Base-by-base conservation (phyloP, 1,140 invertebrate species). In the Penaeus indicus region DNA sequence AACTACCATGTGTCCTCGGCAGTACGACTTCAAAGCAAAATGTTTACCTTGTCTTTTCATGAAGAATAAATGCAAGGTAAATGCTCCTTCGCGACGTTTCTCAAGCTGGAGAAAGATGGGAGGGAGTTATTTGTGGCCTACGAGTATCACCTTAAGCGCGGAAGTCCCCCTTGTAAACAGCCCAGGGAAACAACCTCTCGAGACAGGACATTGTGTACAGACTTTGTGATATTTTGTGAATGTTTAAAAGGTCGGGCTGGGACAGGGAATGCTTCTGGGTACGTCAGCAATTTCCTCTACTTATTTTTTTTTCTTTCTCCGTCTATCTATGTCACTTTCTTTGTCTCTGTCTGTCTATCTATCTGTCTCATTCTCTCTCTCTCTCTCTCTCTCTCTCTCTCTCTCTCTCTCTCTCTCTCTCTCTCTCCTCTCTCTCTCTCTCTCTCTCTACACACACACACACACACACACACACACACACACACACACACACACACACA, bases 361-460 rank as follows among this genome's bases (percentile, higher is more conserved):
- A 21, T 19, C 54, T 47, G 16, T 38, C 25, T 42, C 60, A n/a
- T 18, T 42, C 7, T 19, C 21, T 80, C 78, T 21, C 0, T 80
- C 38, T 80, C 18, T 27, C 61, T 18, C 47, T 22, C 8, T 38
- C n/a, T 8, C 75, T 38, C 54, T 27, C 54, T 38, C 75, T 54
- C 54, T 32, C 75, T 38, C 21, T 54, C 38, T 22, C 78, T 25
- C 75, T 78, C 47, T n/a, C 27, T 38, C 22, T 47, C 47, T 60
- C 42, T 80, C 78, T 27, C 60, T 60, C 38, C 77, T 79, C 77
- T 60, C 60, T 60, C 77, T 79, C 77, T 60, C 61, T 32, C 25
- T 60, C 61, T 27, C 27, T 78, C 27, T 78, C 75, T 78, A 38
- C 38, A 38, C 1, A 38, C 38, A 38, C 38, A 38, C 38, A 38